Evolutionary conservation across 2,113 vertebrate genomes (phyloP).

Genomic region (Leucosticte australis): DNA sequence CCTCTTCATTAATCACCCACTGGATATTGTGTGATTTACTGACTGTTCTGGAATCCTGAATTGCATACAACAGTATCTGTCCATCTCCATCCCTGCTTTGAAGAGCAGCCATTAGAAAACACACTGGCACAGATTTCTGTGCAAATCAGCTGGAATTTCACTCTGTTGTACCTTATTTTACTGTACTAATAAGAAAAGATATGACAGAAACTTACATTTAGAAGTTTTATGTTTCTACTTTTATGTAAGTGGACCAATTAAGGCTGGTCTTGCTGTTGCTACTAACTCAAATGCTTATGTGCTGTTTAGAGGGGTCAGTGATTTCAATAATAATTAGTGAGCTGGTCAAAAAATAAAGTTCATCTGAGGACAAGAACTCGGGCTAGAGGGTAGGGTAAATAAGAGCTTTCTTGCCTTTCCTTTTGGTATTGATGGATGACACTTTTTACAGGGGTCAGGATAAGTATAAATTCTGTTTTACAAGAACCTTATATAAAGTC

Average conservation of each 20-base stretch:
- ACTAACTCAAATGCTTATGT: slow-evolving; percentile 59
- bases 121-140: slow-evolving; percentile 32
- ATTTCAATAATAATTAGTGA: slow-evolving; percentile 74
- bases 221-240: slow-evolving; percentile 65
- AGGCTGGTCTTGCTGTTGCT: slow-evolving; percentile 61
- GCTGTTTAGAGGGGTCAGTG: slow-evolving; percentile 46
- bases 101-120: slow-evolving; percentile 58
- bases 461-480: neutral
- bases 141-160: slow-evolving; percentile 49
- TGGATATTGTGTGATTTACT: slow-evolving; percentile 45
- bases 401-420: neutral
- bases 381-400: slow-evolving; percentile 22
- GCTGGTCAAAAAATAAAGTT: slow-evolving; percentile 75
- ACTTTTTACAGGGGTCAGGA: neutral
- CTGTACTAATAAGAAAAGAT: slow-evolving; percentile 49
- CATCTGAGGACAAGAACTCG: slow-evolving; percentile 70
- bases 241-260: slow-evolving; percentile 74
- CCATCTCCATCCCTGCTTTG: neutral
- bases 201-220: slow-evolving; percentile 63
- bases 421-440: neutral
- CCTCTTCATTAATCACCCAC: slow-evolving; percentile 47
- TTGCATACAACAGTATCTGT: neutral
- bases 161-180: slow-evolving; percentile 59
- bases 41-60: slow-evolving; percentile 7
- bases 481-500: neutral